These are phyloP conservation scores for Seriola dumerili DNA, from an alignment of 2,113 vertebrate species.

Conservation along the genomic window DNA sequence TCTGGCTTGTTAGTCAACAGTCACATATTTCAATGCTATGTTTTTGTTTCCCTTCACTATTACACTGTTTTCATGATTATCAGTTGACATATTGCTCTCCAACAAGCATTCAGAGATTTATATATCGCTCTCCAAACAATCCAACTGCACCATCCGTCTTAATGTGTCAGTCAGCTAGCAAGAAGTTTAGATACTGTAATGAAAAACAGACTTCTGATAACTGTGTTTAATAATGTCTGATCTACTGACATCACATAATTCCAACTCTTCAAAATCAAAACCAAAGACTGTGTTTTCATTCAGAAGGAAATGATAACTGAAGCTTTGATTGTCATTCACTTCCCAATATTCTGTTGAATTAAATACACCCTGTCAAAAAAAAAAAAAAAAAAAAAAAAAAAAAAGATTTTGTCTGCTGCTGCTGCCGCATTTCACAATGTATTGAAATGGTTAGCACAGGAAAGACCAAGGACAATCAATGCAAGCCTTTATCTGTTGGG, in stretches of 20 bases:
- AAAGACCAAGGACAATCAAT: constrained; percentile 44
- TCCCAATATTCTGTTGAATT: constrained; percentile 11
- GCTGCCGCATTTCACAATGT: constrained; percentile 31
- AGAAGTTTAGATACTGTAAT: constrained; percentile 55
- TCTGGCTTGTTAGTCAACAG: constrained; percentile 5
- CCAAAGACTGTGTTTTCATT: constrained; percentile 21
- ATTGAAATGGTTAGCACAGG: constrained; percentile 43
- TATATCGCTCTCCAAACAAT: constrained; percentile 33
- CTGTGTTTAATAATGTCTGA: constrained; percentile 59
- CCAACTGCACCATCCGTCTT: constrained; percentile 66
- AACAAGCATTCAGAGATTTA: constrained; percentile 8
- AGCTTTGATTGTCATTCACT: constrained; percentile 23
- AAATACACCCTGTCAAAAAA: constrained; percentile 61
- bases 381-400: not conserved
- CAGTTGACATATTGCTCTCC: constrained; percentile 26
- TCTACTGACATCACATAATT: constrained; percentile 38
- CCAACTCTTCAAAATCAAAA: constrained; percentile 41
- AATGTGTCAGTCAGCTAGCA: constrained; percentile 71
- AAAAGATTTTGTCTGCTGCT: constrained; percentile 10
- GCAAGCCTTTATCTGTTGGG: constrained; percentile 42
- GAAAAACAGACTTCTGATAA: constrained; percentile 55
- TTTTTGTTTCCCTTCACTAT: constrained; percentile 5
- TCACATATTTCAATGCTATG: not conserved
- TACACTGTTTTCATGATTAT: constrained; percentile 29
- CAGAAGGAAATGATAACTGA: constrained; percentile 11